Conservation (phyloP, 2,113 vertebrate species). For the Pelecanoides urinatrix region DNA sequence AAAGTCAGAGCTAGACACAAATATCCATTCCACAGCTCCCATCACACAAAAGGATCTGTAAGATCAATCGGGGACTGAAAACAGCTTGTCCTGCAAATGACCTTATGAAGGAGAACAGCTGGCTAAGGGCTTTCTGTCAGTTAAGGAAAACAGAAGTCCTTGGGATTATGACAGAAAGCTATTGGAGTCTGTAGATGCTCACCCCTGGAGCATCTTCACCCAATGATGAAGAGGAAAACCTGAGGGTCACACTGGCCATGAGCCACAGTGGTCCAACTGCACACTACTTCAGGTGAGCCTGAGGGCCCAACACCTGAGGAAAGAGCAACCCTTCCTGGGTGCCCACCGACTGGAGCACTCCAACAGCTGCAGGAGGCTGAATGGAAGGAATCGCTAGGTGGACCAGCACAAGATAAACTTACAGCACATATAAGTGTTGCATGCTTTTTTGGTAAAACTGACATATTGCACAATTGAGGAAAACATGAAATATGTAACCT, state of each 20-base stretch:
- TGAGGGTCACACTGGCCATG: neutral
- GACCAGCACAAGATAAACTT: neutral
- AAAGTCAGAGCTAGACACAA: neutral
- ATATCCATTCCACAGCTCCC: neutral
- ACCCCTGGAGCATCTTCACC: neutral
- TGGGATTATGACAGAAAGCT: neutral
- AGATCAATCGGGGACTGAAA: neutral
- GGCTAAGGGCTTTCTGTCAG: neutral
- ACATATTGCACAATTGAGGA: neutral
- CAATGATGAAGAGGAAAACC: neutral
- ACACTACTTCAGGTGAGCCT: neutral
- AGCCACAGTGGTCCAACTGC: neutral
- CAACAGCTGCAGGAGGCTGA: neutral
- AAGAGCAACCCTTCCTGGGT: neutral
- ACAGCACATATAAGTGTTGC: neutral
- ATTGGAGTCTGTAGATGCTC: neutral
- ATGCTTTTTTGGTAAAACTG: neutral
- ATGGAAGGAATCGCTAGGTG: neutral
- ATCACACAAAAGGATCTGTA: neutral
- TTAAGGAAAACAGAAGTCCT: neutral
- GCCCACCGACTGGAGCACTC: neutral
- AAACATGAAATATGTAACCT: neutral
- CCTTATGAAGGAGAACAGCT: neutral
- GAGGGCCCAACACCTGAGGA: rapidly evolving
- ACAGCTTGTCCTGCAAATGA: constrained; percentile 23